Conservation (phyloP, 2,113 vertebrate genomes). For the Tetrao urogallus region DNA sequence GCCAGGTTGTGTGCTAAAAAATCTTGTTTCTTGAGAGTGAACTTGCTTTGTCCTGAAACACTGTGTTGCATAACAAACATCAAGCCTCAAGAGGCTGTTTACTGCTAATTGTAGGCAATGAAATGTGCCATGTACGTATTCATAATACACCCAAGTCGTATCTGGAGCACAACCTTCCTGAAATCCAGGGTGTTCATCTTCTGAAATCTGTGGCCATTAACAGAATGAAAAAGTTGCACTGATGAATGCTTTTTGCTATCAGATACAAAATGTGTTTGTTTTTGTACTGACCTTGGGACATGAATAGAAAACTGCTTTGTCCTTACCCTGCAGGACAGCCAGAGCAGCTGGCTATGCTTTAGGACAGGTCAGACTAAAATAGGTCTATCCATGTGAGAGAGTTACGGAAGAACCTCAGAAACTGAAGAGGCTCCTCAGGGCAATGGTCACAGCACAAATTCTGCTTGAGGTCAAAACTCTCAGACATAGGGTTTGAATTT, state of each 20-base stretch:
- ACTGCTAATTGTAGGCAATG: conserved; percentile 38
- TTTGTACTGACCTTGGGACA: conserved; percentile 63
- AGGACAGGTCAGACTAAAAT: conserved; percentile 62
- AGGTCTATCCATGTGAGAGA: conserved; percentile 2
- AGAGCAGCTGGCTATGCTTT: conserved; percentile 54
- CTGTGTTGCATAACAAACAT: conserved; percentile 21
- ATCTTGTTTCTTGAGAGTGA: neutral
- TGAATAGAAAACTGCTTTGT: conserved; percentile 16
- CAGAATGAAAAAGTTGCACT: neutral
- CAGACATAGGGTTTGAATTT: neutral
- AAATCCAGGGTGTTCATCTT: neutral
- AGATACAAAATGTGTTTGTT: conserved; percentile 38
- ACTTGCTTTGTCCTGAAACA: conserved; percentile 3
- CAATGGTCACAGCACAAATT: neutral
- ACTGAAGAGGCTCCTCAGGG: neutral
- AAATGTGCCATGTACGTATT: neutral
- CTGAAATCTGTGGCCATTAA: conserved; percentile 1
- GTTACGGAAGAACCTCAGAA: neutral
- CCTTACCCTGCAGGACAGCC: conserved; percentile 33
- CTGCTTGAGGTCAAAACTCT: neutral
- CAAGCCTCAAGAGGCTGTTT: neutral
- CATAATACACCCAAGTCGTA: neutral
- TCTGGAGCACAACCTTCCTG: neutral
- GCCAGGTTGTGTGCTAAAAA: conserved; percentile 24
- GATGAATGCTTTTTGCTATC: conserved; percentile 34